phyloP scores from a whole-genome alignment of 1,140 invertebrate species.

The Trinorchestia longiramus region DNA sequence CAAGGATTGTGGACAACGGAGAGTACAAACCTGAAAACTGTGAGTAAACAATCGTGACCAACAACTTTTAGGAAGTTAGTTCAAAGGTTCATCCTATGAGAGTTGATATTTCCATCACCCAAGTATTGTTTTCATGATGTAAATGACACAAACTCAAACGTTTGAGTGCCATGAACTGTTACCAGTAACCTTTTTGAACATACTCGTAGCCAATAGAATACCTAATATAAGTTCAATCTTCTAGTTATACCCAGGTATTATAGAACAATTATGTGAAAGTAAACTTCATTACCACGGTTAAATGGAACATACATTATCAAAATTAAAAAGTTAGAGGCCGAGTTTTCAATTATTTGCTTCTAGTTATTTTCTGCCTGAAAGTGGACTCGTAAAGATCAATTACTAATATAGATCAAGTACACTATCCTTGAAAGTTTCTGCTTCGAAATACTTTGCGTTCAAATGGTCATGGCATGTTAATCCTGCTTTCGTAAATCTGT shows the following conservation, averaged over 20 bases:
- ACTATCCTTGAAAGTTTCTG: no score
- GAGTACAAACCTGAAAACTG: background rate
- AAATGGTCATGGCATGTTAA: no score
- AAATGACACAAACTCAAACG: background rate
- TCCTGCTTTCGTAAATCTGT: no score
- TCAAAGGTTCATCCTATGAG: background rate
- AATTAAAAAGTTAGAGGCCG: no score
- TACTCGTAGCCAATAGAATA: background rate
- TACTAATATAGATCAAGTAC: no score
- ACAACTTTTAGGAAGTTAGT: background rate
- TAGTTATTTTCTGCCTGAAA: no score
- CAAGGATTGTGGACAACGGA: slow-evolving; percentile 80
- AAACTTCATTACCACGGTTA: no score
- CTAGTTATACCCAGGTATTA: background rate
- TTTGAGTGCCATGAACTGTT: background rate
- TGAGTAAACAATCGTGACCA: background rate
- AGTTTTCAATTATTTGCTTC: no score
- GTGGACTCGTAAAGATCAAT: no score
- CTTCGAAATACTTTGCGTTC: no score
- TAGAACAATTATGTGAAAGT: no score
- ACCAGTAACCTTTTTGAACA: background rate
- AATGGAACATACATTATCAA: no score
- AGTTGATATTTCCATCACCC: background rate
- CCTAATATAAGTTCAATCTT: background rate
- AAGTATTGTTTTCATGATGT: background rate